A percentile compares a stretch with the other conserved stretches of the same genome.
Evolutionary conservation across 2,888 invertebrate species (phyloP).

Genomic region (Pseudococcus viburni): DNA sequence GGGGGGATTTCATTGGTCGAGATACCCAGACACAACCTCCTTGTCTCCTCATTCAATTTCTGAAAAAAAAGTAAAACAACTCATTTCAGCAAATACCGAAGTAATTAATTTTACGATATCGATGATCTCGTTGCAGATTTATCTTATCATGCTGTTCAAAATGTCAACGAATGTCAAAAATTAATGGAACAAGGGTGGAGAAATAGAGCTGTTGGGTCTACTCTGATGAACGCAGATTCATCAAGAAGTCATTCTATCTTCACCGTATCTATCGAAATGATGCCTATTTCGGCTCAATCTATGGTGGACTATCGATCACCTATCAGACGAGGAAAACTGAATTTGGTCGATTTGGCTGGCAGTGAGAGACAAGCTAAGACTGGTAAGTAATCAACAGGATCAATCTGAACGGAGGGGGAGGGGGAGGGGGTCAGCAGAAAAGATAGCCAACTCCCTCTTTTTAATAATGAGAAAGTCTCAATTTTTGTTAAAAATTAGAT

Average conservation of each 20-base stretch:
- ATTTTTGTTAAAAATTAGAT: background rate
- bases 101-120: too few relatives aligned
- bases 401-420: too few relatives aligned
- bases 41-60: too few relatives aligned
- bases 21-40: too few relatives aligned
- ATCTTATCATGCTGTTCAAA: slow-evolving; percentile 83
- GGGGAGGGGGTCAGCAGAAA: too few relatives aligned
- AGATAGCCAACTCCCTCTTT: too few relatives aligned
- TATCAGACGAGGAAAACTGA: slow-evolving; percentile 82
- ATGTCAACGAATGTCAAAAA: slow-evolving; percentile 82
- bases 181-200: slow-evolving; percentile 84
- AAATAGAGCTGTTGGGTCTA: slow-evolving; percentile 86
- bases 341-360: slow-evolving; percentile 91
- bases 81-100: too few relatives aligned
- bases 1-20: too few relatives aligned
- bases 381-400: slow-evolving; percentile 70
- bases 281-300: slow-evolving; percentile 73
- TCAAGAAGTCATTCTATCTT: slow-evolving; percentile 92
- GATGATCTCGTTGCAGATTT: slow-evolving; percentile 73
- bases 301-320: slow-evolving; percentile 67
- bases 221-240: slow-evolving; percentile 89
- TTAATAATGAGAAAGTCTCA: too few relatives aligned
- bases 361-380: slow-evolving; percentile 88
- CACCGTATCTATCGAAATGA: slow-evolving; percentile 87
- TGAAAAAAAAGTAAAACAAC: too few relatives aligned